Percentiles rank a stretch among this genome's conserved stretches.
Conservation (phyloP, 2,797 vertebrate genomes). For the Etheostoma nigrum region DNA sequence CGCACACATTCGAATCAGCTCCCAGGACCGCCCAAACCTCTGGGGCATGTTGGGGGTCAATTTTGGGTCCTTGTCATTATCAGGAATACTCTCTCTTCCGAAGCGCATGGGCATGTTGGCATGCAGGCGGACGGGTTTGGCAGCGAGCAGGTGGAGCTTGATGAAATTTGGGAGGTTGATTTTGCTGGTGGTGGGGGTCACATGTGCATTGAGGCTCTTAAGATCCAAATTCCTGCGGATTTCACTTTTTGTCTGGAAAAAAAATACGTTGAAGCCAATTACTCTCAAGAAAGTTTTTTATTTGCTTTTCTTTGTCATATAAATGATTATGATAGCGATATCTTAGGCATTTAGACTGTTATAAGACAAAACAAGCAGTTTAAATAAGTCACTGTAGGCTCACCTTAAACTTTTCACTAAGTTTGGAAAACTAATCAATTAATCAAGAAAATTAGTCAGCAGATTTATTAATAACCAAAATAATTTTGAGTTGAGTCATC, state of each 20-base stretch:
- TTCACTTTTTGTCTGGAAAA: slow-evolving; percentile 58
- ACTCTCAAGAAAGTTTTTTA: too few species aligned
- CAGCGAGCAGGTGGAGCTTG: slow-evolving; percentile 67
- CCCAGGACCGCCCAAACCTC: slow-evolving; percentile 80
- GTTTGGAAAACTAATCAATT: not conserved
- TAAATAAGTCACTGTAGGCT: not conserved
- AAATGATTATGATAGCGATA: not conserved
- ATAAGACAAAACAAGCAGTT: not conserved
- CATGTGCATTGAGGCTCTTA: slow-evolving; percentile 59
- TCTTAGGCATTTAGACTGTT: not conserved
- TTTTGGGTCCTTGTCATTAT: slow-evolving; percentile 40
- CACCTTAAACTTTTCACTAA: not conserved
- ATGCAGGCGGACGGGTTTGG: slow-evolving; percentile 61
- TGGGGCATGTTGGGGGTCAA: slow-evolving; percentile 80
- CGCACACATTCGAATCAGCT: slow-evolving; percentile 33
- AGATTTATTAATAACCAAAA: not conserved
- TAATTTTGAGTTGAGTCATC: not conserved
- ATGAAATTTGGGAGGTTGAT: slow-evolving; percentile 69
- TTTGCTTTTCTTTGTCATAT: too few species aligned
- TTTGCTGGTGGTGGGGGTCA: slow-evolving; percentile 60
- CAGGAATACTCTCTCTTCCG: slow-evolving; percentile 61
- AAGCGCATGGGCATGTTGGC: slow-evolving; percentile 84
- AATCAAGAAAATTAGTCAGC: not conserved
- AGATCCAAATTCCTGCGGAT: slow-evolving; percentile 77
- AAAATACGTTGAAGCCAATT: not conserved